Conservation (phyloP, 2,797 vertebrate species). For the Galago senegalensis region DNA sequence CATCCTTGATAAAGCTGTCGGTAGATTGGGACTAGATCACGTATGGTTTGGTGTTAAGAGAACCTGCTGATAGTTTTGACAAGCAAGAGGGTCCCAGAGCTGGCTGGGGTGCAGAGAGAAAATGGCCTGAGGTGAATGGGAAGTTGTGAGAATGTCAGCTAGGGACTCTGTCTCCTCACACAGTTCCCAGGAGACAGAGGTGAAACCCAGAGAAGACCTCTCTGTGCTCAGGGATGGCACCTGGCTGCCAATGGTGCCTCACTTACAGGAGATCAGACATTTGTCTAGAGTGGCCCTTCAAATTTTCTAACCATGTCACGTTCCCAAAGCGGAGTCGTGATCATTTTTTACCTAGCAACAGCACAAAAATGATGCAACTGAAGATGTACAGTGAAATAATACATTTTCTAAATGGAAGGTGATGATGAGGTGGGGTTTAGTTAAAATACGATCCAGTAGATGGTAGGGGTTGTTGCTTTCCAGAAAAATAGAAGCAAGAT, state of each 20-base stretch:
- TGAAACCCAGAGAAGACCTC: background rate
- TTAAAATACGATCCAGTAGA: background rate
- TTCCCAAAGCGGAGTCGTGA: background rate
- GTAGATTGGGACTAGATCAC: background rate
- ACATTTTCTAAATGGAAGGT: background rate
- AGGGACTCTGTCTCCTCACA: background rate
- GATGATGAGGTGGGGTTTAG: accelerated
- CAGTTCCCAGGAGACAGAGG: background rate
- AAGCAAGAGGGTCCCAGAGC: background rate
- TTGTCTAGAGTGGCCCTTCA: background rate
- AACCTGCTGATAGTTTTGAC: background rate
- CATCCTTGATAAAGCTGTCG: background rate
- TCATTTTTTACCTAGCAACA: background rate
- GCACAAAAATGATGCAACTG: too few relatives aligned
- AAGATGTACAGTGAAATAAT: background rate
- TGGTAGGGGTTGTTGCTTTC: background rate
- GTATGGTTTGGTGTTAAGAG: background rate
- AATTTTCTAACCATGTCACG: background rate
- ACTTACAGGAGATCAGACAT: accelerated
- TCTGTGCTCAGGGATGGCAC: background rate
- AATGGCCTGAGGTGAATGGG: accelerated
- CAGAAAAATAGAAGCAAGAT: background rate
- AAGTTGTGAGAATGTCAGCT: background rate
- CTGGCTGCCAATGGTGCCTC: accelerated
- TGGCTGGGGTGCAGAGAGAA: background rate